A percentile compares a stretch with the other conserved stretches of the same genome.
Evolutionary conservation across 2,797 vertebrate species (phyloP).

Genomic region (Rhodeus uyekii): DNA sequence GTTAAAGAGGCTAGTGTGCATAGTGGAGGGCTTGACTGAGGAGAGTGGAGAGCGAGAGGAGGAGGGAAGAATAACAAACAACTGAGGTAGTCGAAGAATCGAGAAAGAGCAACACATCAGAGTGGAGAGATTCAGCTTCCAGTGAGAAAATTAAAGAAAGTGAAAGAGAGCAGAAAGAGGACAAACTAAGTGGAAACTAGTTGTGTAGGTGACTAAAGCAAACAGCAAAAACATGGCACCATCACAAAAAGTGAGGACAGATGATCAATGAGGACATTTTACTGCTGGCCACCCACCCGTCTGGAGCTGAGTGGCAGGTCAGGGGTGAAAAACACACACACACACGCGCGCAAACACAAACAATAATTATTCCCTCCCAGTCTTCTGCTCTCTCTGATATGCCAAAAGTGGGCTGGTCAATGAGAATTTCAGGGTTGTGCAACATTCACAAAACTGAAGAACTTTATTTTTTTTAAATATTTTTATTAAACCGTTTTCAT

Average conservation of each 20-base stretch:
- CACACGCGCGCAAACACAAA: conserved; percentile 48
- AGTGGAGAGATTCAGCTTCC: neutral
- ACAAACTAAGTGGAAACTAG: conserved; percentile 59
- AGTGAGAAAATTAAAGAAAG: conserved; percentile 35
- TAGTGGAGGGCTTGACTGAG: conserved; percentile 48
- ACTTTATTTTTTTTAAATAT: neutral
- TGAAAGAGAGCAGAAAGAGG: conserved; percentile 36
- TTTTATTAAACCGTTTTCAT: neutral
- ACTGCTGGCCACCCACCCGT: conserved; percentile 12
- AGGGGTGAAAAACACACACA: conserved; percentile 32
- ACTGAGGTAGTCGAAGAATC: conserved; percentile 72
- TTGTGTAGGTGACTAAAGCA: conserved; percentile 69
- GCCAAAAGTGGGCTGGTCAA: conserved; percentile 30
- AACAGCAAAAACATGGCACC: conserved; percentile 50
- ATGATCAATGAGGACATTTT: conserved; percentile 74
- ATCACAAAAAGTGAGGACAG: conserved; percentile 60
- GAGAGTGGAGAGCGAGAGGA: neutral
- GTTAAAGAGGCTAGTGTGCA: conserved; percentile 25
- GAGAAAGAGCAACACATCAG: conserved; percentile 43
- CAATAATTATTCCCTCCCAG: conserved; percentile 44
- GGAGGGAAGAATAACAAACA: conserved; percentile 62
- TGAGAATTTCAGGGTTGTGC: conserved; percentile 20
- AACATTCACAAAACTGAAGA: neutral
- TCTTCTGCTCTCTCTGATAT: conserved; percentile 39
- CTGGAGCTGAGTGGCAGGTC: conserved; percentile 34